Conservation (phyloP, 2,113 vertebrate genomes). For the Narcine bancroftii region DNA sequence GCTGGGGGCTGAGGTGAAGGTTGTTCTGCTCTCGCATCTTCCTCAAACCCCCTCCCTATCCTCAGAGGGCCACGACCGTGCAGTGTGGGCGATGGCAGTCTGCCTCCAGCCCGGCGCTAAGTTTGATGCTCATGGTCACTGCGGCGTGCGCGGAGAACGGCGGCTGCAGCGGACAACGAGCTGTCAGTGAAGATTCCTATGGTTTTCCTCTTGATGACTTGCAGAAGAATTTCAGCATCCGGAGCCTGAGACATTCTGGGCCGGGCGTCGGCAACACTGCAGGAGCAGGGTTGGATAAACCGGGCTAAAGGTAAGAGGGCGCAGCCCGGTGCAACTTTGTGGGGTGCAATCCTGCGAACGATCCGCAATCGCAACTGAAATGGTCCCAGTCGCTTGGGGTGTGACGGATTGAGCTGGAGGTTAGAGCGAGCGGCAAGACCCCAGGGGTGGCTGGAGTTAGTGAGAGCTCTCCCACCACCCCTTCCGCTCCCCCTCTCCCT, state of each 20-base stretch:
- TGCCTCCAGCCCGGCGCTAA: neutral
- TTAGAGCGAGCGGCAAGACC: neutral
- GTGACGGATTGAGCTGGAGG: neutral
- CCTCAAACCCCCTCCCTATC: neutral
- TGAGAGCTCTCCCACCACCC: neutral
- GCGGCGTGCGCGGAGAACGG: neutral
- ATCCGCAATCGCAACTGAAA: neutral
- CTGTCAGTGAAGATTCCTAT: neutral
- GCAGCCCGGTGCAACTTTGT: neutral
- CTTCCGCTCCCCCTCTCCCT: no score
- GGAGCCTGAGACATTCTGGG: neutral
- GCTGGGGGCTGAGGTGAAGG: neutral
- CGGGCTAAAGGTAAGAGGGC: constrained; percentile 8
- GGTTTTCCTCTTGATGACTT: neutral
- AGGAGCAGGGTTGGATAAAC: neutral
- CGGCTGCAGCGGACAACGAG: neutral
- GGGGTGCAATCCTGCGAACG: neutral
- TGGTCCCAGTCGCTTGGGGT: neutral
- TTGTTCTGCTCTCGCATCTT: neutral
- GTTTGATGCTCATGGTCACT: neutral
- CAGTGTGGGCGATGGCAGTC: neutral
- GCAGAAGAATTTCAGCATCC: neutral
- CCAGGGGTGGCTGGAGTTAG: neutral
- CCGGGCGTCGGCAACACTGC: neutral
- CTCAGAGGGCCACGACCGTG: neutral